Base-by-base conservation (phyloP, 2,888 invertebrate genomes). In the Philopedon plagiatum region DNA sequence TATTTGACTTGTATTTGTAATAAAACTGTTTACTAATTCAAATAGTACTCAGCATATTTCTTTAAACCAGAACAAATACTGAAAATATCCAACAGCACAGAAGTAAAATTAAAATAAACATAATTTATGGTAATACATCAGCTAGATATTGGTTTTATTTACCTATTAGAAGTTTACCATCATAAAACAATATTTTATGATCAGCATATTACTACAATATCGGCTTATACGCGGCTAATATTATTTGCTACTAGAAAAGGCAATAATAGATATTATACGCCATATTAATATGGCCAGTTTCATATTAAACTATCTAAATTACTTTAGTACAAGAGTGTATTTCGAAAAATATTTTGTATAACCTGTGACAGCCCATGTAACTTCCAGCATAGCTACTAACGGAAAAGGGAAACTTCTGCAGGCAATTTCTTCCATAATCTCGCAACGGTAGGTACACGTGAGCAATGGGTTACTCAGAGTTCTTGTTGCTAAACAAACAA, bases 241-340 rank as follows among this genome's bases (percentile, higher is more conserved):
- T 49, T 51, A 63, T 37, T 37, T 51, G 37, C 63, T 34, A 51
- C 34, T 63, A 63, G 63, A 34, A 63, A 51, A 51, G 7, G 37
- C 63, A 63, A 63, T 63, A 63, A 63, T 51, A 63, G 63, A 63
- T 63, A 63, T 51, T 63, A 63, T 63, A 63, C 11, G 13, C 13
- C 51, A 51, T 63, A 63, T 37, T 51, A 63, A 51, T 62, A 62
- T 32, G 41, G 44, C 19, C 26, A 15, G 49, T 34, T 62, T 19
- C 26, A 44, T 62, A 46, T 46, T 41, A 19, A 29, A 32, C 32
- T 18, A 11, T 32, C 32, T 19, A 34, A n/a, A 62, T 62, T 32
- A 32, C 19, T 2, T 32, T 46, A 62, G 46, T 46, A 26, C 15
- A 15, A 26, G 26, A 13, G 44, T 26, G 19, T 19, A 9, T 44